These are phyloP conservation scores for Melospiza georgiana DNA, from an alignment of 2,113 vertebrate genomes.

Conservation along the genomic window DNA sequence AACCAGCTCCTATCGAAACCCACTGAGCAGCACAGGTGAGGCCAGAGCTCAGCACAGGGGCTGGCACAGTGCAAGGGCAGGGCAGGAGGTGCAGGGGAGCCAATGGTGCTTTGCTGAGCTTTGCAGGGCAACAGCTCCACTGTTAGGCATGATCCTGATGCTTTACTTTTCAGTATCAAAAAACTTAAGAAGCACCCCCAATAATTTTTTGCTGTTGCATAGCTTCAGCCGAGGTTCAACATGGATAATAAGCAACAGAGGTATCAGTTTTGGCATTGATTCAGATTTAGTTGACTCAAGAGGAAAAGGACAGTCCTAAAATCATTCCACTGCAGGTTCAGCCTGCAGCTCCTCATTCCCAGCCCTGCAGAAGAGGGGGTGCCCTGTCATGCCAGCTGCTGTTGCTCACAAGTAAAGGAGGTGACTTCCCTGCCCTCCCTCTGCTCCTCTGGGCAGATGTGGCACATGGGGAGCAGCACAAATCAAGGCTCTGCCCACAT, in stretches of 20 bases:
- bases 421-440: neutral
- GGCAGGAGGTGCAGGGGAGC: neutral
- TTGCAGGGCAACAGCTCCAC: neutral
- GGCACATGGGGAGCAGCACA: neutral
- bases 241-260: accelerated
- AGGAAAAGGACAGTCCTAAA: neutral
- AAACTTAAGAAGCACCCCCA: neutral
- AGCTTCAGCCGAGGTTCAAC: accelerated
- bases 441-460: neutral
- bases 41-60: neutral
- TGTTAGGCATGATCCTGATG: neutral
- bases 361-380: neutral
- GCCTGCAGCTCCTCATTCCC: neutral
- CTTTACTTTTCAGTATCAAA: neutral
- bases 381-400: accelerated
- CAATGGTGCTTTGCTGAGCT: neutral
- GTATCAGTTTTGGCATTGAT: neutral
- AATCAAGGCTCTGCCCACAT: neutral
- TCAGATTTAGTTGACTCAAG: neutral
- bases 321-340: neutral
- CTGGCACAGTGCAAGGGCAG: neutral
- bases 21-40: accelerated
- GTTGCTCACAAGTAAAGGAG: accelerated
- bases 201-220: neutral
- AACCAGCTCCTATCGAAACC: neutral